Conservation (phyloP, 1,140 invertebrate genomes). For the Bombus haemorrhoidalis region DNA sequence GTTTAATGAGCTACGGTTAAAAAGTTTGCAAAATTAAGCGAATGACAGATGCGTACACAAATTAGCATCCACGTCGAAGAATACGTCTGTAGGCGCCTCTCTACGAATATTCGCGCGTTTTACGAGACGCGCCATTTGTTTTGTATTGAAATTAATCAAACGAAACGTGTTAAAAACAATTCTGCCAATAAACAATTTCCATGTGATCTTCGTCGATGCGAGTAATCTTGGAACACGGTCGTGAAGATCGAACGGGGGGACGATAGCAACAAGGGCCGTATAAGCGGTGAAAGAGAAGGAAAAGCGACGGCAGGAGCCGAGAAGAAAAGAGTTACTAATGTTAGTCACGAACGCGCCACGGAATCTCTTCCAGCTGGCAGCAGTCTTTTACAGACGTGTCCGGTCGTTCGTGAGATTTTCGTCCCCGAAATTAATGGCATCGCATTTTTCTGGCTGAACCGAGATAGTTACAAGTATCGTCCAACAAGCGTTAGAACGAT, state of each 20-base stretch:
- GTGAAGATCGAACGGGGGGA: constrained; percentile 12
- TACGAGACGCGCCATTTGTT: no score
- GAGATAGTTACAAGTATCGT: constrained; percentile 26
- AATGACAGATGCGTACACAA: no score
- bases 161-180: no score
- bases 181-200: neutral
- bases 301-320: constrained; percentile 20
- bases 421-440: constrained; percentile 62
- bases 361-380: constrained; percentile 64
- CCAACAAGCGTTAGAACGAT: neutral
- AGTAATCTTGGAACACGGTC: constrained; percentile 27
- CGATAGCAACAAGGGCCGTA: constrained; percentile 35
- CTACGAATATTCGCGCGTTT: no score
- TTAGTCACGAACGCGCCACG: constrained; percentile 65
- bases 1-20: no score
- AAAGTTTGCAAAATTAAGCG: no score
- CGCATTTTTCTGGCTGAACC: constrained; percentile 51
- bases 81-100: no score
- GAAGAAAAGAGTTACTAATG: constrained; percentile 69
- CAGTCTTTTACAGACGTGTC: constrained; percentile 60
- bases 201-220: constrained; percentile 44
- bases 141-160: no score
- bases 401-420: constrained; percentile 60
- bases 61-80: no score
- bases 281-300: constrained; percentile 34